Conservation (phyloP, 92 coral and sea anemone species). For the Zoanthus gigantus region DNA sequence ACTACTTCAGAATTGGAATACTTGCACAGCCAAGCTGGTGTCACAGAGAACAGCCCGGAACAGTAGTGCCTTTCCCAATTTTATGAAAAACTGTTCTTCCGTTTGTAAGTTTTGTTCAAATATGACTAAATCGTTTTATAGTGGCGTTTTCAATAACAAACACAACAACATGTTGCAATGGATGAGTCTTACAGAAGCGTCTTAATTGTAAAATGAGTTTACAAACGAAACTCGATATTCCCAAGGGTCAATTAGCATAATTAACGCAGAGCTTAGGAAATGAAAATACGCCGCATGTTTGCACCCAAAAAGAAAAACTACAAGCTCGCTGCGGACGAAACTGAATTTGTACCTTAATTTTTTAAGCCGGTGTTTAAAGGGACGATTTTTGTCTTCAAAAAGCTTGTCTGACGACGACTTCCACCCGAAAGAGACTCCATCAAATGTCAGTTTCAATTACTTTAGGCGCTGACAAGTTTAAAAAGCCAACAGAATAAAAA, state of each 20-base stretch:
- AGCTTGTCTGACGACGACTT: neutral
- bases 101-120: conserved; percentile 8
- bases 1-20: conserved; percentile 5
- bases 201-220: conserved; percentile 38
- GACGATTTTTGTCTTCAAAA: neutral
- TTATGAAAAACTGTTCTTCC: conserved; percentile 6
- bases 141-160: conserved; percentile 20
- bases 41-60: neutral
- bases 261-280: neutral
- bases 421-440: neutral
- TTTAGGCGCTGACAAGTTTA: conserved; percentile 32
- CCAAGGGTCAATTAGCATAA: conserved; percentile 48
- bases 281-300: neutral
- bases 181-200: conserved; percentile 5
- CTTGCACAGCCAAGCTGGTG: conserved; percentile 18
- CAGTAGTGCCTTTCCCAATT: neutral
- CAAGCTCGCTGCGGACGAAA: neutral
- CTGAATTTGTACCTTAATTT: neutral
- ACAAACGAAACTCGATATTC: conserved; percentile 43
- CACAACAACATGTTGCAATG: conserved; percentile 13
- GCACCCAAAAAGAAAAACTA: neutral
- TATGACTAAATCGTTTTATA: neutral
- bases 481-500: conserved; percentile 12
- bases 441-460: conserved; percentile 25
- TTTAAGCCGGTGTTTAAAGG: neutral